Percentiles rank a stretch among this genome's conserved stretches.
Conservation (phyloP, 2,113 vertebrate genomes). For the Brevimyrus niger region DNA sequence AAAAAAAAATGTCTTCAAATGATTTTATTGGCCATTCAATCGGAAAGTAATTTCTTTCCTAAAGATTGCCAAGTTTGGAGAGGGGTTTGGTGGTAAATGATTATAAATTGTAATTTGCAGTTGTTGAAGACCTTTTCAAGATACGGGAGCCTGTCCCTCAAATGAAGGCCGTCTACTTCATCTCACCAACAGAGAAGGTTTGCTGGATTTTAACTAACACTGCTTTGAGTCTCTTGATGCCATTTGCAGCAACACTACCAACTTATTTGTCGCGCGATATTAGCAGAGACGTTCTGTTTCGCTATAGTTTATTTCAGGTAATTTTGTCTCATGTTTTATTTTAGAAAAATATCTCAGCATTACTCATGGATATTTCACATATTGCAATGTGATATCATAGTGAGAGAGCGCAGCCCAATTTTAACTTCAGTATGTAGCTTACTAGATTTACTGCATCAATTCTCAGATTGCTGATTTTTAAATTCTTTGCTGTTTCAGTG, state of each 20-base stretch:
- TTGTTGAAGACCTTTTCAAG: conserved; percentile 89
- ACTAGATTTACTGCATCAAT: not conserved
- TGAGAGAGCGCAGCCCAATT: not conserved
- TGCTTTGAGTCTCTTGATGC: not conserved
- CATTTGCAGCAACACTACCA: not conserved
- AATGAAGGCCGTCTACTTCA: conserved; percentile 94
- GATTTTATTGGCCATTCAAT: not conserved
- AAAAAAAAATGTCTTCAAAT: not conserved
- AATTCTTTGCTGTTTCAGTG: conserved; percentile 56
- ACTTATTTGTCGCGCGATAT: not conserved
- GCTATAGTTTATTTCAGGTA: not conserved
- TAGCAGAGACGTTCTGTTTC: not conserved
- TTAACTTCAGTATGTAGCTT: not conserved
- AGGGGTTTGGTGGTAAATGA: not conserved
- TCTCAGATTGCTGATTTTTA: not conserved
- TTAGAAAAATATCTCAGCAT: not conserved
- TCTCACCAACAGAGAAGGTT: conserved; percentile 82
- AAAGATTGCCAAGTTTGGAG: not conserved
- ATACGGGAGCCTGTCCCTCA: conserved; percentile 83
- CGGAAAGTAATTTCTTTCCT: not conserved
- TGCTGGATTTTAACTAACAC: conserved; percentile 28
- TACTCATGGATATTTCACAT: not conserved
- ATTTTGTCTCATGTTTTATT: not conserved
- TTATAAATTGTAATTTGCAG: conserved; percentile 49
- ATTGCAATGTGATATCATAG: not conserved